phyloP scores from a whole-genome alignment of 2,888 invertebrate genomes.

The Callosobruchus maculatus region DNA sequence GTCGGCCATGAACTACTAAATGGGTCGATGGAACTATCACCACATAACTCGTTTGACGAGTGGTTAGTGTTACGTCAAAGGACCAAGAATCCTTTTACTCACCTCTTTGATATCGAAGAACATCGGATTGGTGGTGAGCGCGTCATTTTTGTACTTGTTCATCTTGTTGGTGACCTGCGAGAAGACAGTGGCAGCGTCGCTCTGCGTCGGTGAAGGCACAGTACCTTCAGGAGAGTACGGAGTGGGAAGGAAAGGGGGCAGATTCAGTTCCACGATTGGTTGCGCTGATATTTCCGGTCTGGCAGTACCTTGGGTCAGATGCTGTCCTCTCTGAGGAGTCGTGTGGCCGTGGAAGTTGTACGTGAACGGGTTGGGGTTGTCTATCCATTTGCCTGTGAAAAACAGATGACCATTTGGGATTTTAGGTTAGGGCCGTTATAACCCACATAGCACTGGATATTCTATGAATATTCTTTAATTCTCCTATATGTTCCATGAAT shows the following conservation, averaged over 20 bases:
- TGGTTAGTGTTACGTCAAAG: too few relatives aligned
- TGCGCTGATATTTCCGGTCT: conserved; percentile 23
- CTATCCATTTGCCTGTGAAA: conserved; percentile 32
- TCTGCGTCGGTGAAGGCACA: conserved; percentile 43
- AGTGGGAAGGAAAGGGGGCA: conserved; percentile 44
- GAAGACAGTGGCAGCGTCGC: conserved; percentile 45
- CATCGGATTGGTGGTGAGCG: conserved; percentile 27
- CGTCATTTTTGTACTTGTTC: conserved; percentile 28
- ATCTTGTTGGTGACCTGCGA: conserved; percentile 38
- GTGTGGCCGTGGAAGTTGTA: conserved; percentile 16
- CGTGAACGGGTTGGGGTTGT: conserved; percentile 25
- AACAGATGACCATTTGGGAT: too few relatives aligned
- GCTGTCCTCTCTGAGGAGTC: conserved; percentile 8
- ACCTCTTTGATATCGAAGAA: conserved; percentile 45
- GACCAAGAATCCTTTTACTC: too few relatives aligned
- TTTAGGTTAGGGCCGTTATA: too few relatives aligned
- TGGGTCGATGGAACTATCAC: too few relatives aligned
- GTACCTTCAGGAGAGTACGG: conserved; percentile 41
- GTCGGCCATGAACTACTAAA: too few relatives aligned
- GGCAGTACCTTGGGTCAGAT: conserved; percentile 4
- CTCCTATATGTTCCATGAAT: too few relatives aligned
- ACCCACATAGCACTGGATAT: too few relatives aligned
- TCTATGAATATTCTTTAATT: too few relatives aligned
- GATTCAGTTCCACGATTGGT: conserved; percentile 30
- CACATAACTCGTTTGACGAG: too few relatives aligned